phyloP scores from a whole-genome alignment of 2,113 vertebrate species.

The Pachyramphus minor region DNA sequence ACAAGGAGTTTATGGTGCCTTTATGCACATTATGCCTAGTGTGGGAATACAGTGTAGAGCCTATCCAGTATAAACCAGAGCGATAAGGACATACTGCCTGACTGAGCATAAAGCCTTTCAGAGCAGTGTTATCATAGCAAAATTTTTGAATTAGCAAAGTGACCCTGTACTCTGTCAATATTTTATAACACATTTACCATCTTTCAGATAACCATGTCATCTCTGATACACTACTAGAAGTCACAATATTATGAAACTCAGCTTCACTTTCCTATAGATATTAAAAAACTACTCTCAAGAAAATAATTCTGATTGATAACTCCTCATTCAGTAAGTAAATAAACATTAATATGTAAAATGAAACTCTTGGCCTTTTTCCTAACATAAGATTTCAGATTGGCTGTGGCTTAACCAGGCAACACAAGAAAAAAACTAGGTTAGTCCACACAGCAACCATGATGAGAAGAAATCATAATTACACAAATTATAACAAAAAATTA shows the following conservation, averaged over 20 bases:
- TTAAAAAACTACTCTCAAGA: background rate
- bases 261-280: background rate
- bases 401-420: background rate
- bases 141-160: background rate
- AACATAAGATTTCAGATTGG: background rate
- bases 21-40: fast-evolving
- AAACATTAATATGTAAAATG: background rate
- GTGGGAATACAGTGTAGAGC: background rate
- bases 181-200: background rate
- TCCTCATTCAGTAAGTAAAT: background rate
- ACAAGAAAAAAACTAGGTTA: background rate
- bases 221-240: background rate
- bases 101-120: background rate
- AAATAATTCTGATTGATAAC: background rate
- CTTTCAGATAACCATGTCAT: background rate
- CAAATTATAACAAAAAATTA: background rate
- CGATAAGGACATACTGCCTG: background rate
- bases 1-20: background rate
- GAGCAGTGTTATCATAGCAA: background rate
- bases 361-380: background rate
- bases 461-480: background rate
- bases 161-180: background rate
- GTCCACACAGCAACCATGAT: background rate
- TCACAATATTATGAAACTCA: background rate
- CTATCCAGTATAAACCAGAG: background rate